phyloP scores from a whole-genome alignment of 2,888 invertebrate genomes.

The Oconnorella tubifera region DNA sequence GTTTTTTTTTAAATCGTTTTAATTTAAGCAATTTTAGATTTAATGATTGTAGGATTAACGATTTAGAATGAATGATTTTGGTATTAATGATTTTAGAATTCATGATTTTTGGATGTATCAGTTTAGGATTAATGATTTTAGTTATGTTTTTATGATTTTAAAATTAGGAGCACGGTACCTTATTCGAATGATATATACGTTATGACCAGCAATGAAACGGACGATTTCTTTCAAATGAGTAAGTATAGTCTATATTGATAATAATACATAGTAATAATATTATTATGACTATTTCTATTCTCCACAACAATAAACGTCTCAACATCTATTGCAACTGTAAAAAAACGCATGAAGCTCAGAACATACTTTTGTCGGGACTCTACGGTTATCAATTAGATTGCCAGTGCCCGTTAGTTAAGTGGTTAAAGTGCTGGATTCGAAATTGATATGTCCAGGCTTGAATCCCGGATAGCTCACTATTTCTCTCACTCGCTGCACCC shows the following conservation, averaged over 20 bases:
- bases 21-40: background rate
- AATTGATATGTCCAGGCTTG: no score
- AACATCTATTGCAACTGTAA: no score
- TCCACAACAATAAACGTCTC: background rate
- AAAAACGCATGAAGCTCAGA: no score
- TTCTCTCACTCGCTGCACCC: no score
- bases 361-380: no score
- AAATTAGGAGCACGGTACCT: constrained; percentile 1
- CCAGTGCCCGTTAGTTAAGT: no score
- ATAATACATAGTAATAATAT: background rate
- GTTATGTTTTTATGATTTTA: no score
- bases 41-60: background rate
- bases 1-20: background rate
- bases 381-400: no score
- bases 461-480: no score
- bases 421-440: no score
- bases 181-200: constrained; percentile 14
- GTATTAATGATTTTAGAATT: background rate
- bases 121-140: no score
- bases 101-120: background rate
- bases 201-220: constrained; percentile 12
- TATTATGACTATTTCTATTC: background rate
- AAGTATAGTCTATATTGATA: background rate
- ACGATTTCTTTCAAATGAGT: constrained; percentile 6
- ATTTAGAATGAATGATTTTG: background rate